A percentile compares a stretch with the other conserved stretches of the same genome.
phyloP scores from a whole-genome alignment of 2,797 vertebrate genomes.

The Semaprochilodus insignis region DNA sequence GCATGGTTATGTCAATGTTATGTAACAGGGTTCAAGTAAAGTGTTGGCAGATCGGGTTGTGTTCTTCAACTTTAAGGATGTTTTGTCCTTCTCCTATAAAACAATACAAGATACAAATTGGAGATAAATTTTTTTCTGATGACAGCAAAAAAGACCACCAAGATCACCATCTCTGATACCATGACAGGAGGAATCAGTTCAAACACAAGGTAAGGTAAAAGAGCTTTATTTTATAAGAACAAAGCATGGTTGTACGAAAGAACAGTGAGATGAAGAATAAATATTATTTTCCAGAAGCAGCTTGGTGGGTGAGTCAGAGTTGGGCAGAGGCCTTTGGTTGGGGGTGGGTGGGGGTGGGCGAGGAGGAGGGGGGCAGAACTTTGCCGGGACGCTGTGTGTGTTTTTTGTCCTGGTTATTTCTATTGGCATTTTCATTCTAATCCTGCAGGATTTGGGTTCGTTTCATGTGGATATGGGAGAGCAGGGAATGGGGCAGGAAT shows the following conservation, averaged over 20 bases:
- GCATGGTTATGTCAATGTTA: too few relatives aligned
- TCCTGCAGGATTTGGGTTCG: conserved; percentile 62
- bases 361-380: conserved; percentile 10
- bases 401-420: conserved; percentile 61
- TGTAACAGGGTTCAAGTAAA: too few relatives aligned
- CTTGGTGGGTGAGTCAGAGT: conserved; percentile 50
- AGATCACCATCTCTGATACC: background rate
- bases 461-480: conserved; percentile 64
- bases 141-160: background rate
- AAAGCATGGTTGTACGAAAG: conserved; percentile 40
- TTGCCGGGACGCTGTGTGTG: conserved; percentile 38
- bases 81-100: background rate
- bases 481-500: conserved; percentile 42
- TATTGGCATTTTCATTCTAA: conserved; percentile 62
- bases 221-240: conserved; percentile 21
- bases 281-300: conserved; percentile 58
- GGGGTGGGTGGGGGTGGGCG: background rate
- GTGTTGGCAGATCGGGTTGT: too few relatives aligned
- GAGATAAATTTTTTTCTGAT: background rate
- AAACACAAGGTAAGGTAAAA: background rate
- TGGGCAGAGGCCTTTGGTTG: conserved; percentile 26
- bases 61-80: too few relatives aligned
- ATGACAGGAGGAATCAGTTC: conserved; percentile 19
- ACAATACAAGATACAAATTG: background rate
- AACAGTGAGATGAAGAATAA: conserved; percentile 53